These are phyloP conservation scores for Caenorhabditis afra DNA, from an alignment of 2,888 invertebrate species.

Conservation along the genomic window DNA sequence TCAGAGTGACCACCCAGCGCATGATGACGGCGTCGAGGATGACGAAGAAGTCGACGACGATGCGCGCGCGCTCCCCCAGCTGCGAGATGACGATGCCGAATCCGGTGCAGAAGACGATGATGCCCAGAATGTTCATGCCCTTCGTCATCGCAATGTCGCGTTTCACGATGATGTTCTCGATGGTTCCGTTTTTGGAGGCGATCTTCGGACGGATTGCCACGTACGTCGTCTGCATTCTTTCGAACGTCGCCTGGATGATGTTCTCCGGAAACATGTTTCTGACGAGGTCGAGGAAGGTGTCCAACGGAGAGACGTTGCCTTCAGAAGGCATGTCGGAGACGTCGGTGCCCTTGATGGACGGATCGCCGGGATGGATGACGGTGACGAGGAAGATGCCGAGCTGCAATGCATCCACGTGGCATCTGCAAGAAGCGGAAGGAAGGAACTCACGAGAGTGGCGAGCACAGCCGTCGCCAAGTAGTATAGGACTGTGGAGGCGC, in stretches of 20 bases:
- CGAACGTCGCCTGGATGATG: conserved; percentile 87
- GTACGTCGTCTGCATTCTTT: conserved; percentile 79
- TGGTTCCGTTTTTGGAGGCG: conserved; percentile 58
- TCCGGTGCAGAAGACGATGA: conserved; percentile 92
- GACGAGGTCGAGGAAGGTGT: conserved; percentile 91
- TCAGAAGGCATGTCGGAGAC: conserved; percentile 68
- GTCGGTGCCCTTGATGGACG: conserved; percentile 80
- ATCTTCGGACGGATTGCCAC: conserved; percentile 66
- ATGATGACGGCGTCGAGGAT: conserved; percentile 92
- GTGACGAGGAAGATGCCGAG: conserved; percentile 85
- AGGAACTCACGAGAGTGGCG: conserved; percentile 84
- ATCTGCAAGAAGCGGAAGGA: not conserved
- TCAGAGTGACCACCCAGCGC: conserved; percentile 83
- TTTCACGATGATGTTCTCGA: conserved; percentile 54
- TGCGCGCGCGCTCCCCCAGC: conserved; percentile 84
- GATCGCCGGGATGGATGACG: conserved; percentile 85
- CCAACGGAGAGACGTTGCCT: conserved; percentile 83
- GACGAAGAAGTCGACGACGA: conserved; percentile 88
- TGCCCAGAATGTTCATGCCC: conserved; percentile 83
- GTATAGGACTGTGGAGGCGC: conserved; percentile 84
- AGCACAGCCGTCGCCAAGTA: conserved; percentile 85
- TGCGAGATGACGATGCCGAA: conserved; percentile 94
- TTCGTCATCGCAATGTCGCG: conserved; percentile 59
- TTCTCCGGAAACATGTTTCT: conserved; percentile 94
- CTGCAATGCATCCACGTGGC: conserved; percentile 65